Evolutionary conservation across 2,888 invertebrate species (phyloP).

Genomic region (Dynastes maya): DNA sequence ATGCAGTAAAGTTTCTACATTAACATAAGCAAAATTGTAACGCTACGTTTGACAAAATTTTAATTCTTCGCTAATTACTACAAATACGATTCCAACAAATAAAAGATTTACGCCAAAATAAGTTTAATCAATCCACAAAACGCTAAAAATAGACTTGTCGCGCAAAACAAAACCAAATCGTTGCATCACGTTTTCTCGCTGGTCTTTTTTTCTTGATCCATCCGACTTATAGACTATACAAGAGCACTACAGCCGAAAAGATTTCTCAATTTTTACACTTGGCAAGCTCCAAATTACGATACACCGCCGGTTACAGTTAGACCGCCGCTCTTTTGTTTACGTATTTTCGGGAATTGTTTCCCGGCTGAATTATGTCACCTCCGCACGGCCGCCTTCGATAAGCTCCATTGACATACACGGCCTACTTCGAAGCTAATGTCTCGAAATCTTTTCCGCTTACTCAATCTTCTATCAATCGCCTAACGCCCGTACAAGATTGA

Average conservation of each 20-base stretch:
- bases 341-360: slow-evolving; percentile 1
- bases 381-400: slow-evolving; percentile 1
- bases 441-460: slow-evolving; percentile 1
- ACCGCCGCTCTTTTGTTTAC: slow-evolving; percentile 16
- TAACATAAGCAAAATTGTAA: too few relatives aligned
- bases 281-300: slow-evolving; percentile 10
- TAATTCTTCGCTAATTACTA: too few relatives aligned
- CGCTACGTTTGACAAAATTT: too few relatives aligned
- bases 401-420: slow-evolving; percentile 23
- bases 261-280: slow-evolving; percentile 22
- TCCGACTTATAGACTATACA: not conserved
- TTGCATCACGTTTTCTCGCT: slow-evolving; percentile 1
- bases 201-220: not conserved
- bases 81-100: too few relatives aligned
- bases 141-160: not conserved
- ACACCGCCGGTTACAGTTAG: slow-evolving; percentile 3
- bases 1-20: too few relatives aligned
- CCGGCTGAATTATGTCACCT: slow-evolving; percentile 22
- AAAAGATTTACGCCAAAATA: too few relatives aligned
- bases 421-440: slow-evolving; percentile 6
- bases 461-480: not conserved
- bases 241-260: not conserved
- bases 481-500: not conserved
- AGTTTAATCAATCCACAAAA: too few relatives aligned
- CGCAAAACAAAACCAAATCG: not conserved